Evolutionary conservation across 2,797 vertebrate species (phyloP), one percentile per base, ranked within the genome.

Genomic region (Alfaro cultratus): DNA sequence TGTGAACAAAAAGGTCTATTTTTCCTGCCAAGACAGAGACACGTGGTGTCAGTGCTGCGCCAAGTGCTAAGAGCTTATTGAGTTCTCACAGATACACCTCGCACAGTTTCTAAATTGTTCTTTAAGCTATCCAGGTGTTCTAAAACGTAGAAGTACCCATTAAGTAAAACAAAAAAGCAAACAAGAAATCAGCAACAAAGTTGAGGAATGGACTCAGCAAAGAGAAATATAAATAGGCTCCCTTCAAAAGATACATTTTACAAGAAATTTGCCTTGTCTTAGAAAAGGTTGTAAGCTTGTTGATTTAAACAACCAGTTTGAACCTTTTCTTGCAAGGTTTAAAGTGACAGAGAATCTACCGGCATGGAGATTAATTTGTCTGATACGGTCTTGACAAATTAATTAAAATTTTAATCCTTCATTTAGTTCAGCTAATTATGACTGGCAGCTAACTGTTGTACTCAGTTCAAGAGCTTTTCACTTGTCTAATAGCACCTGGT

Each of bases 401-500:
- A 26, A 55, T 46, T 11, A 5, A 57, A 39, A 4, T 53, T 79
- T 15, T 62, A 57, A 74, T 70, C 46, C 75, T 74, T 68, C 51
- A 68, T 76, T 75, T 67, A 71, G 31, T 79, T 78, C 39, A 31
- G n/a, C 26, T 29, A 71, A 45, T n/a, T 71, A 46, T 71, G 81
- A 73, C 77, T 73, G 60, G 71, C 39, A 64, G 82, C 26, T 73
- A 76, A 86, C 79, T 68, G 79, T 79, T 85, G 81, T 67, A 67
- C 84, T 84, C 84, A 82, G 77, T 91, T 90, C 81, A 85, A 62
- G 81, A 85, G 86, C 86, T 87, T 76, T 89, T 82, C 79, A 51
- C 77, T 78, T 77, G 80, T 95, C 90, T 91, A 92, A 92, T 95
- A 96, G 95, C 96, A 96, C 96, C 96, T 95, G 90, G 91, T 95